Base-by-base conservation (phyloP, 2,888 invertebrate genomes). In the Xestia sexstrigata region DNA sequence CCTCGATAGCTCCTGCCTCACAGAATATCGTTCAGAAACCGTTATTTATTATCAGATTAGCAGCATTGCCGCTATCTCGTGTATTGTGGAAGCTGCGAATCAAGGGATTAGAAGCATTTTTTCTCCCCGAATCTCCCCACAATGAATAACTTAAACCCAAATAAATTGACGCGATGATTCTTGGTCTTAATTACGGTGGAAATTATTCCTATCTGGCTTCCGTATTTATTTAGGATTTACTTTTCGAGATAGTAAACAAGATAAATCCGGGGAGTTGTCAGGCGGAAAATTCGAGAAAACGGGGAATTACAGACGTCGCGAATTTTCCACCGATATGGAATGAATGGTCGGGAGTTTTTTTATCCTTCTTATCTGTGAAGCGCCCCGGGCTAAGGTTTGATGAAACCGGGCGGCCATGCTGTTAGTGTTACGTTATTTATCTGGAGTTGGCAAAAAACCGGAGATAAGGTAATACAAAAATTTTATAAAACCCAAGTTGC, bases 31-130 rank as follows among this genome's bases (percentile, higher is more conserved):
- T 65, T 72, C 30, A 78, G 80, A 76, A 87, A 79, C 79, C 79
- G 77, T 83, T 87, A 88, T 87, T 87, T 87, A 88, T 87, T 85
- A 85, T 79, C 73, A 79, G 88, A 88, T 88, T 88, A 87, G 66
- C 72, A 79, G 74, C n/a, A 84, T 74, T 76, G 71, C 77, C 55
- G 85, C 65, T 80, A 76, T 84, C 73, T 70, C 55, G 66, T 74
- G 70, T 78, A 49, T 55, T 67, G 11, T 5, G 77, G 75, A 80
- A 76, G 66, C 71, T 45, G 49, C 49, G 74, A 79, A 75, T 86
- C 73, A 80, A 79, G 74, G 74, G 78, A 86, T 87, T 82, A 78
- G 84, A 81, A 81, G n/a, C 4, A 67, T 75, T 80, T 80, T 77
- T 79, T 71, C 47, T 69, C 6, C 4, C n/a, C 23, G 26, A 74